Conservation (phyloP, 1,140 invertebrate species). For the Drosophila takahashii region DNA sequence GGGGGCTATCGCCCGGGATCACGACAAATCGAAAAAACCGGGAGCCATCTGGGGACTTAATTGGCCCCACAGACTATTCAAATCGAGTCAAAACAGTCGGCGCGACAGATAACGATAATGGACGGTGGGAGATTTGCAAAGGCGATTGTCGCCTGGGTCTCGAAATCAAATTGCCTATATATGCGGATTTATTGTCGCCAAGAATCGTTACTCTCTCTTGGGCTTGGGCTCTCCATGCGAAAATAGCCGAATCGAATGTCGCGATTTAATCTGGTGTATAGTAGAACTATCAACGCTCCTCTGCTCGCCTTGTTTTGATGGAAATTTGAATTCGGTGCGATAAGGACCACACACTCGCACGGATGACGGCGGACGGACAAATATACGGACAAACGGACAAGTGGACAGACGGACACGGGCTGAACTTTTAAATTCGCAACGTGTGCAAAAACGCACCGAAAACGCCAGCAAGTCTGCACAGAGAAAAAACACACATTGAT, state of each 20-base stretch:
- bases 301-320: slow-evolving; percentile 52
- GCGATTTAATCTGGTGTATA: slow-evolving; percentile 35
- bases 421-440: slow-evolving; percentile 41
- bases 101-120: slow-evolving; percentile 47
- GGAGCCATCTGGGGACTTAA: slow-evolving; percentile 33
- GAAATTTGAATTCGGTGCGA: slow-evolving; percentile 50
- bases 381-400: slow-evolving; percentile 4
- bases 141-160: slow-evolving; percentile 7
- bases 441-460: slow-evolving; percentile 60
- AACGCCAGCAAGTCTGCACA: slow-evolving; percentile 22
- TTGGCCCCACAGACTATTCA: slow-evolving; percentile 18
- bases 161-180: slow-evolving; percentile 2
- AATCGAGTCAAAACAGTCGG: slow-evolving; percentile 7
- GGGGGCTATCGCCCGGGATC: slow-evolving; percentile 35
- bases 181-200: slow-evolving; percentile 15
- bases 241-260: slow-evolving; percentile 34
- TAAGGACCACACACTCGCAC: slow-evolving; percentile 65
- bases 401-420: slow-evolving; percentile 11
- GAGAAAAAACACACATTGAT: slow-evolving; percentile 2
- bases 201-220: slow-evolving; percentile 7
- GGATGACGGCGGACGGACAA: slow-evolving; percentile 16
- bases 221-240: background rate
- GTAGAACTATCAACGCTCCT: slow-evolving; percentile 36
- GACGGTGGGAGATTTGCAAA: slow-evolving; percentile 30
- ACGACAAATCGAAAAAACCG: slow-evolving; percentile 9